phyloP scores from a whole-genome alignment of 2,888 invertebrate genomes.

The Nomada ferruginata region DNA sequence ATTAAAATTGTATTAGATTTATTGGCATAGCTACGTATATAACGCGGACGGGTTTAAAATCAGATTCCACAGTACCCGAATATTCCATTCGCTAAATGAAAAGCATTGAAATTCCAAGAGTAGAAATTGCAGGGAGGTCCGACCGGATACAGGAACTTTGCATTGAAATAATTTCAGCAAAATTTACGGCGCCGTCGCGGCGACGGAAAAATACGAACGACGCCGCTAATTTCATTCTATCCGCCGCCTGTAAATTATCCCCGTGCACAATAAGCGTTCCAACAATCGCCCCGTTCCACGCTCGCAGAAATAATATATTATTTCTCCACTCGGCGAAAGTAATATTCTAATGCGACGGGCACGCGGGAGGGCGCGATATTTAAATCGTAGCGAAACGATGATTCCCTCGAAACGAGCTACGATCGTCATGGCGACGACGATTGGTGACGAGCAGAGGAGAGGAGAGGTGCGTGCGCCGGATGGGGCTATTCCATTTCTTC shows the following conservation, averaged over 20 bases:
- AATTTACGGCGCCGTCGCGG: constrained; percentile 44
- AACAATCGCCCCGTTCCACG: constrained; percentile 12
- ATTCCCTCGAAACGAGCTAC: background rate
- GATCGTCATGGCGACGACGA: constrained; percentile 40
- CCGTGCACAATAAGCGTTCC: constrained; percentile 34
- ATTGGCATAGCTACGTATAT: too few species aligned
- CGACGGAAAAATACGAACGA: constrained; percentile 50
- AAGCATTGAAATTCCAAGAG: background rate
- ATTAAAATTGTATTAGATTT: too few species aligned
- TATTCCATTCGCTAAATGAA: background rate
- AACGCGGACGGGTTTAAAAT: background rate
- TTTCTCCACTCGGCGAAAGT: constrained; percentile 42
- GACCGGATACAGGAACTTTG: constrained; percentile 5
- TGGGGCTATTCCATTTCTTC: constrained; percentile 77
- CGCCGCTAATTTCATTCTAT: constrained; percentile 53
- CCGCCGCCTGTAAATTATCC: constrained; percentile 45
- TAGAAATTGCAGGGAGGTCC: constrained; percentile 15
- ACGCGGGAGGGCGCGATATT: constrained; percentile 44
- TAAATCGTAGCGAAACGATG: constrained; percentile 50
- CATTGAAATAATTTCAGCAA: constrained; percentile 32
- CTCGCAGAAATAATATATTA: constrained; percentile 37
- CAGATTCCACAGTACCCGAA: background rate
- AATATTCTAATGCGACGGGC: constrained; percentile 67
- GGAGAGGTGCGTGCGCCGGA: constrained; percentile 45
- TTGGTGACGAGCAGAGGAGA: background rate